Percentiles rank a stretch among this genome's conserved stretches.
Evolutionary conservation across 1,140 invertebrate genomes (phyloP).

Genomic region (Cyclina sinensis): DNA sequence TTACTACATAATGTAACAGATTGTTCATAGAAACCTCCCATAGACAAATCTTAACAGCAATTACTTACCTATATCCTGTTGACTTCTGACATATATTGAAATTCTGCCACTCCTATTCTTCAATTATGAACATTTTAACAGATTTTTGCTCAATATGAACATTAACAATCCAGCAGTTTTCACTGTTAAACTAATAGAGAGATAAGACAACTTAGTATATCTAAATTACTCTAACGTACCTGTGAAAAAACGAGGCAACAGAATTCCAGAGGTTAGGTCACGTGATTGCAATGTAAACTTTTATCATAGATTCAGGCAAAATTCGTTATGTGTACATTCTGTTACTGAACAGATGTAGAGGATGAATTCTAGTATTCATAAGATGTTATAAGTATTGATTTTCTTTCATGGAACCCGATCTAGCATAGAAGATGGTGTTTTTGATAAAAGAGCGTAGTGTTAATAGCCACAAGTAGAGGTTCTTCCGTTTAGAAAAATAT

Average conservation of each 20-base stretch:
- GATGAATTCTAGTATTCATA: neutral
- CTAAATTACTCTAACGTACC: neutral
- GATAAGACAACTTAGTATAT: neutral
- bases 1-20: too few relatives aligned
- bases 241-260: neutral
- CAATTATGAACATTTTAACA: neutral
- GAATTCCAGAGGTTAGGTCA: neutral
- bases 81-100: neutral
- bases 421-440: neutral
- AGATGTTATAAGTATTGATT: neutral
- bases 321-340: neutral
- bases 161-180: neutral
- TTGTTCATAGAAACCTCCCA: neutral
- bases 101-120: neutral
- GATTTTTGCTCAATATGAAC: neutral
- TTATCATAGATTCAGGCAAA: neutral
- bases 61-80: neutral
- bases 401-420: neutral
- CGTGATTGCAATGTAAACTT: conserved; percentile 8
- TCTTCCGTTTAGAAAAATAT: too few relatives aligned
- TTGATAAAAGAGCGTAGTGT: too few relatives aligned
- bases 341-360: neutral
- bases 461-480: too few relatives aligned
- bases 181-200: neutral
- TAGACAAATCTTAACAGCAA: neutral